Conservation (phyloP, 2,888 invertebrate genomes). For the Kryphioiulus occultus region DNA sequence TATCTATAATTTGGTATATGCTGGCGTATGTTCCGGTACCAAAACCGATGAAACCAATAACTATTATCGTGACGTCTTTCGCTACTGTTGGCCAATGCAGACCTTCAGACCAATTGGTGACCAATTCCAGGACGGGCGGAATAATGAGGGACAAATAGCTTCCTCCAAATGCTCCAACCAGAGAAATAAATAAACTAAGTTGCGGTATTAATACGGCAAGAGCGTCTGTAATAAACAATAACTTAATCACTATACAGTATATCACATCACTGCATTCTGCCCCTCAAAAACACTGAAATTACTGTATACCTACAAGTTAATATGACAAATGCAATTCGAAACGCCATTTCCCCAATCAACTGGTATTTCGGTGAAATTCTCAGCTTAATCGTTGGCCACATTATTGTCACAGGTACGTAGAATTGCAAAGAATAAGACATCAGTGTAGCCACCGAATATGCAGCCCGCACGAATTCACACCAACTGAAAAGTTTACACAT, state of each 20-base stretch:
- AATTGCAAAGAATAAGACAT: slow-evolving; percentile 93
- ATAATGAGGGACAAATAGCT: slow-evolving; percentile 86
- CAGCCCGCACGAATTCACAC: slow-evolving; percentile 80
- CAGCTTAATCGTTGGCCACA: slow-evolving; percentile 76
- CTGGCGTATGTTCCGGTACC: slow-evolving; percentile 69
- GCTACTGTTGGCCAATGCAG: slow-evolving; percentile 52
- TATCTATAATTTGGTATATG: slow-evolving; percentile 41
- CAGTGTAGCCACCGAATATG: slow-evolving; percentile 88
- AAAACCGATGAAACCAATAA: slow-evolving; percentile 83
- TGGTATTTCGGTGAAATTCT: slow-evolving; percentile 51
- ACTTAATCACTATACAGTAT: neutral
- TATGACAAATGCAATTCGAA: slow-evolving; percentile 37
- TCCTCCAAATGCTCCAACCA: slow-evolving; percentile 88
- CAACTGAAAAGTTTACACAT: slow-evolving; percentile 66
- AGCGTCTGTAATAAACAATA: slow-evolving; percentile 65
- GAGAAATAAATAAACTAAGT: slow-evolving; percentile 83
- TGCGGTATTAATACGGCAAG: slow-evolving; percentile 85
- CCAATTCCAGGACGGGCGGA: slow-evolving; percentile 84
- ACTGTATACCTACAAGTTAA: slow-evolving; percentile 46
- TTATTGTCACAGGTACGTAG: slow-evolving; percentile 90
- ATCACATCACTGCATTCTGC: too few relatives aligned
- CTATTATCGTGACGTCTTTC: slow-evolving; percentile 68
- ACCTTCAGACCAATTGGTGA: slow-evolving; percentile 80
- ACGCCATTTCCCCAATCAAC: slow-evolving; percentile 22
- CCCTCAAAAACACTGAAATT: neutral